A percentile compares a stretch with the other conserved stretches of the same genome.
These are phyloP conservation scores for Noctua fimbriata DNA, from an alignment of 2,888 invertebrate genomes.

Conservation along the genomic window DNA sequence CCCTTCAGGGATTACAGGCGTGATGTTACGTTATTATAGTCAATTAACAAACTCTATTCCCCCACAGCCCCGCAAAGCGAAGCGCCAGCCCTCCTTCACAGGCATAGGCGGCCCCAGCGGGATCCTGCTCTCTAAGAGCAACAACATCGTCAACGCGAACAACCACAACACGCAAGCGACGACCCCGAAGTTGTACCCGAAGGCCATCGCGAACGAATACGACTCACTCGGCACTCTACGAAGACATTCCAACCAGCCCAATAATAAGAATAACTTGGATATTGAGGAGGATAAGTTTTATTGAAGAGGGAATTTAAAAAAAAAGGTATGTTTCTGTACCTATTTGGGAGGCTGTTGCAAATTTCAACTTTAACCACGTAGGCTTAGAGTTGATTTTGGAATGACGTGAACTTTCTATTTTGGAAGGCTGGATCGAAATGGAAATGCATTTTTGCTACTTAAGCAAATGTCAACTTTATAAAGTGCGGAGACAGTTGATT, in stretches of 20 bases:
- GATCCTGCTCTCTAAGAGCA: conserved; percentile 89
- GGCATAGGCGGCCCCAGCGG: conserved; percentile 89
- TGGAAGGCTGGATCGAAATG: not conserved
- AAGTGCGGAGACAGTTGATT: not conserved
- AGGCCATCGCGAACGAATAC: conserved; percentile 93
- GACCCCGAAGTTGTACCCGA: conserved; percentile 92
- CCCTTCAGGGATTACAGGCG: too few relatives aligned
- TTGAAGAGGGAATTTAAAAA: conserved; percentile 76
- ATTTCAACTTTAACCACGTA: conserved; percentile 22
- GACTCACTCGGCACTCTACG: conserved; percentile 94
- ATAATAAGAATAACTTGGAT: conserved; percentile 91
- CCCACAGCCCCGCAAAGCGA: conserved; percentile 88
- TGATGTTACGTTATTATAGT: too few relatives aligned
- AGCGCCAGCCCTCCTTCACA: conserved; percentile 93
- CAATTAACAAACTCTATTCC: conserved; percentile 23
- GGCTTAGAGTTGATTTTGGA: not conserved
- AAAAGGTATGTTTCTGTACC: conserved; percentile 20
- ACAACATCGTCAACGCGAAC: conserved; percentile 91
- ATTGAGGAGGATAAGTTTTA: conserved; percentile 92
- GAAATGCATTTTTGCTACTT: not conserved
- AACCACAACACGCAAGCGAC: conserved; percentile 90
- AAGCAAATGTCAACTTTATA: not conserved
- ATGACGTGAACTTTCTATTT: not conserved
- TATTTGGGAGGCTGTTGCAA: conserved; percentile 17
- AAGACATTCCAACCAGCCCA: conserved; percentile 93